Conservation (phyloP, 2,113 vertebrate genomes). For the Steatornis caripensis region DNA sequence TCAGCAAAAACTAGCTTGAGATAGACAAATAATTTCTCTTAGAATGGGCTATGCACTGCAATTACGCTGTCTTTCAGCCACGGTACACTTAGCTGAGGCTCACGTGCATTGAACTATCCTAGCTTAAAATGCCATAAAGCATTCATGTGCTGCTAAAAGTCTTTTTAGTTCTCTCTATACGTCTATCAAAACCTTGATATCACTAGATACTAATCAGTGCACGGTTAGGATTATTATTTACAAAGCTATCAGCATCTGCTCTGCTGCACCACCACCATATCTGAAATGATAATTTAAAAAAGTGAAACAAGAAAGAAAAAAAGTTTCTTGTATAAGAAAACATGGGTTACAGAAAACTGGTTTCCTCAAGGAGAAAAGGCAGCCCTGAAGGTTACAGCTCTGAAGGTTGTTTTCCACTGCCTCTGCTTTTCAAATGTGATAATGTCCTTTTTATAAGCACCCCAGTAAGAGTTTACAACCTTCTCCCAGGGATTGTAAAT, state of each 20-base stretch:
- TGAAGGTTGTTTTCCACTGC: slow-evolving; percentile 28
- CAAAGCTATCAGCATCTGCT: background rate
- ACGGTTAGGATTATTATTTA: background rate
- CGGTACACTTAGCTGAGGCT: background rate
- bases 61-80: background rate
- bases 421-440: slow-evolving; percentile 23
- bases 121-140: background rate
- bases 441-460: slow-evolving; percentile 46
- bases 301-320: background rate
- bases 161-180: background rate
- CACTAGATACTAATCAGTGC: background rate
- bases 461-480: slow-evolving; percentile 49
- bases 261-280: background rate
- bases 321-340: background rate
- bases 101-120: background rate
- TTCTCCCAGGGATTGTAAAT: slow-evolving; percentile 61
- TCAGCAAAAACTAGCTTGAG: background rate
- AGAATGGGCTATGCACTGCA: background rate
- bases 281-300: background rate
- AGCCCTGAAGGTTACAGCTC: slow-evolving; percentile 21
- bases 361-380: slow-evolving; percentile 31
- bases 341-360: background rate
- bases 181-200: background rate
- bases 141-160: background rate
- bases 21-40: background rate